Evolutionary conservation across 2,888 invertebrate genomes (phyloP), one percentile per base, ranked within the genome.

Genomic region (Scrobipalpa atriplicella): DNA sequence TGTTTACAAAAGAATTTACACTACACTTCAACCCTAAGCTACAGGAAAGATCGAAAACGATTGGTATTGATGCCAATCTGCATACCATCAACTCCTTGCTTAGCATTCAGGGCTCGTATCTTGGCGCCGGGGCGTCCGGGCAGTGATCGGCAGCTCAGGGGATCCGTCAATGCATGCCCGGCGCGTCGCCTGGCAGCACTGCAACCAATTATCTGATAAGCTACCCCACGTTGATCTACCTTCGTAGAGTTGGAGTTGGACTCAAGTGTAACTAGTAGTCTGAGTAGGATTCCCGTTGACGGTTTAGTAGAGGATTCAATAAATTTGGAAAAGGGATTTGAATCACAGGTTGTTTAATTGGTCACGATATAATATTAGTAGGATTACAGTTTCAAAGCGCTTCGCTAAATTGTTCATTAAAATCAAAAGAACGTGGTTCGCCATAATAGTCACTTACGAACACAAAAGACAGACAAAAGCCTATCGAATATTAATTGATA

Each of bases 191-290:
- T 79, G 80, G 11, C 19, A 18, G 36, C 36, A 76, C 80, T 84
- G 81, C 81, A 86, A 79, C 82, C 87, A 87, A 90, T 89, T 89
- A 90, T 89, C 86, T 86, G 89, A 90, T 89, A 90, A 87, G 85
- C 75, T 72, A 78, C 77, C 66, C 63, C 43, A 29, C 60, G 36
- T 18, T 36, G 43, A 41, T 3, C n/a, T 47, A 47, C 47, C n/a
- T 47, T 47, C n/a, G n/a, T n/a, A 5, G 16, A 47, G 47, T 47
- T 16, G 8, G 16, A 47, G 47, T 47, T 16, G n/a, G 47, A 47
- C 47, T 47, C 47, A 47, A 47, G n/a, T 47, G 41, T 29, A 13
- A 56, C 11, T 56, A 1, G 2, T 18, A 16, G 13, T 43, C 43
- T 5, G 29, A 29, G 29, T 29, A 5, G 29, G 29, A 29, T 2